These are phyloP conservation scores for Toxotes jaculatrix DNA, from an alignment of 2,113 vertebrate species.

Conservation along the genomic window DNA sequence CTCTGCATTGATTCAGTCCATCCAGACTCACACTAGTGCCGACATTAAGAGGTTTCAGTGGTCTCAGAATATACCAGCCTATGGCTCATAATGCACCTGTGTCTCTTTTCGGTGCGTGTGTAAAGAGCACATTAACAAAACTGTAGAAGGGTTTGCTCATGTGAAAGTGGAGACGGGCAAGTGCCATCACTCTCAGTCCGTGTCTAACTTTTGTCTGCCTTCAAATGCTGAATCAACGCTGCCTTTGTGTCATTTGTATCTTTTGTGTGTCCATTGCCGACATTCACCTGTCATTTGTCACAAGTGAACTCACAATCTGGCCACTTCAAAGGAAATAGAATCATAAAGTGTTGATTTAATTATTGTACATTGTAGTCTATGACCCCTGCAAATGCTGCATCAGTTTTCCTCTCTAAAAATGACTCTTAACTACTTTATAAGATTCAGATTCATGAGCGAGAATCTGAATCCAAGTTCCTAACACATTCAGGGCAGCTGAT, in stretches of 20 bases:
- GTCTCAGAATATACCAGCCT: conserved; percentile 28
- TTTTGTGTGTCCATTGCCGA: not conserved
- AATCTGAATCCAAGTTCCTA: not conserved
- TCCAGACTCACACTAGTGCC: conserved; percentile 43
- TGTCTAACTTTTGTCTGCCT: too few relatives aligned
- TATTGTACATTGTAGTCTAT: not conserved
- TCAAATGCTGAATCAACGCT: not conserved
- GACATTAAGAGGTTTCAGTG: conserved; percentile 62
- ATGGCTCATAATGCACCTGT: conserved; percentile 49
- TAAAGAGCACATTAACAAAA: conserved; percentile 19
- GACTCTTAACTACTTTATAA: too few relatives aligned
- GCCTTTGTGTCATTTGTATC: not conserved
- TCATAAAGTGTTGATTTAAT: not conserved
- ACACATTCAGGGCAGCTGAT: not conserved
- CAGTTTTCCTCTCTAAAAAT: not conserved
- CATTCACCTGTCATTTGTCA: not conserved
- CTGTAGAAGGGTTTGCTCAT: not conserved
- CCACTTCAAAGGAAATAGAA: not conserved
- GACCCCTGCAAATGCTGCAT: not conserved
- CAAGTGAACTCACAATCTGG: not conserved
- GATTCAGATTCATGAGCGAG: conserved; percentile 8
- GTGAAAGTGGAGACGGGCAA: not conserved
- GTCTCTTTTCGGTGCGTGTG: conserved; percentile 3
- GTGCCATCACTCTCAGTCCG: not conserved
- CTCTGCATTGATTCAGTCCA: conserved; percentile 74